Percentiles rank a stretch among this genome's conserved stretches.
phyloP scores from a whole-genome alignment of 2,113 vertebrate genomes.

The Eptatretus burgeri region DNA sequence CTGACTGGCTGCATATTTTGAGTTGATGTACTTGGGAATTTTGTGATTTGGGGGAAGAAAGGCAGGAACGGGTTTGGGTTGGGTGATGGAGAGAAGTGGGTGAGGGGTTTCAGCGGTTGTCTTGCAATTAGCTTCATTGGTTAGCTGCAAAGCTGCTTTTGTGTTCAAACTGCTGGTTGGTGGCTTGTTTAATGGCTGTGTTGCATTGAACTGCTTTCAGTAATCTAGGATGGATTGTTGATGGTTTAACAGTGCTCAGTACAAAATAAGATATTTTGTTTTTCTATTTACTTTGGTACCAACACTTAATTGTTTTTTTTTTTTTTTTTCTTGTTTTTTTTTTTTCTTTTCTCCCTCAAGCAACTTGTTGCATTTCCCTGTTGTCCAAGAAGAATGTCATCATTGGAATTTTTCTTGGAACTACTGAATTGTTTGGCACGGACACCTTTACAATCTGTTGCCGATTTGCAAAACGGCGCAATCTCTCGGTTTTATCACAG shows the following conservation, averaged over 20 bases:
- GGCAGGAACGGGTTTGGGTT: not conserved
- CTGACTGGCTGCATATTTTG: not conserved
- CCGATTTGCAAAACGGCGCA: too few species aligned
- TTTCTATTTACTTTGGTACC: slow-evolving; percentile 1
- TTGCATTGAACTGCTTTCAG: slow-evolving; percentile 3
- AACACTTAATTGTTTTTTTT: not conserved
- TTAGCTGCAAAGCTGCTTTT: not conserved
- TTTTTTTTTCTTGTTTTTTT: not conserved
- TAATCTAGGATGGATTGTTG: not conserved
- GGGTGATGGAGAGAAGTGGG: not conserved
- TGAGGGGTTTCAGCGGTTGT: not conserved
- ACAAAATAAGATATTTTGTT: not conserved
- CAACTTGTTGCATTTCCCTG: too few species aligned
- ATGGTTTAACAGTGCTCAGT: slow-evolving; percentile 1
- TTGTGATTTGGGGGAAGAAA: not conserved
- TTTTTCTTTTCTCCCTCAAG: not conserved
- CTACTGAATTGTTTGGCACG: too few species aligned
- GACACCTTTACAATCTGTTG: too few species aligned
- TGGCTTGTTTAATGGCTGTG: slow-evolving; percentile 1
- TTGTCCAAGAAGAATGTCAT: too few species aligned
- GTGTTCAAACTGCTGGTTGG: slow-evolving; percentile 4
- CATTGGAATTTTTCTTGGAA: too few species aligned
- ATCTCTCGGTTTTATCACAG: too few species aligned
- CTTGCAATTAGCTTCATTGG: not conserved
- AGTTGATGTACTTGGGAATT: not conserved